Evolutionary conservation across 2,888 invertebrate genomes (phyloP), one percentile per base, ranked within the genome.

Genomic region (Neoaliturus tenellus): DNA sequence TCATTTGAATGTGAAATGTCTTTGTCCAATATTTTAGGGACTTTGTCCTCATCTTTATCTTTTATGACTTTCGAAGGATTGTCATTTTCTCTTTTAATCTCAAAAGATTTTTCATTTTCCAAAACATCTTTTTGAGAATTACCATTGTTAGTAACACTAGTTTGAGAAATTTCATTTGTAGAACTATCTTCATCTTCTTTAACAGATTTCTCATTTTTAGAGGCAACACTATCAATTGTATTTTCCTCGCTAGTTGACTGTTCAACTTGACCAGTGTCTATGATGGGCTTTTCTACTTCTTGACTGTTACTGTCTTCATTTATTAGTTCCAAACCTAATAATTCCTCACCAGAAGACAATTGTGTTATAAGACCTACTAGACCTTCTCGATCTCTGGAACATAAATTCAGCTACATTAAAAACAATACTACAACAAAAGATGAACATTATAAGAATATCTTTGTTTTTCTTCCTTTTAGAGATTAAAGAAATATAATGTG

Each of bases 331-430:
- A 92, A 90, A 41, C 84, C 87, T 28, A 78, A 81, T 67, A 86
- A 84, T 23, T 86, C 93, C 88, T 96, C 95, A 23, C 95, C 95
- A 88, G 92, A 93, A 82, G 94, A 94, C 80, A 98, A 91, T 86
- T 95, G 93, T 62, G 92, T 92, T 89, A 98, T 97, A 44, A 98
- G 92, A 89, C 93, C 93, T 10, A 95, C 94, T 87, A 99, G 92
- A 87, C 96, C 96, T 87, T 96, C 96, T 86, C 97, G 92, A 91
- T 94, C 94, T 90, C 98, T 97, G 89, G 80, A 90, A 91, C 89
- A 81, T 51, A 35, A 25, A 23, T 23, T 12, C 20, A 51, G 10
- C 3, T 10, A 2, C 51, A 51, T 39, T 39, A 39, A n/a, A n/a
- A n/a, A n/a, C n/a, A n/a, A n/a, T n/a, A n/a, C n/a, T n/a, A n/a